Base-by-base conservation (phyloP, 2,113 vertebrate genomes). In the Lota lota region DNA sequence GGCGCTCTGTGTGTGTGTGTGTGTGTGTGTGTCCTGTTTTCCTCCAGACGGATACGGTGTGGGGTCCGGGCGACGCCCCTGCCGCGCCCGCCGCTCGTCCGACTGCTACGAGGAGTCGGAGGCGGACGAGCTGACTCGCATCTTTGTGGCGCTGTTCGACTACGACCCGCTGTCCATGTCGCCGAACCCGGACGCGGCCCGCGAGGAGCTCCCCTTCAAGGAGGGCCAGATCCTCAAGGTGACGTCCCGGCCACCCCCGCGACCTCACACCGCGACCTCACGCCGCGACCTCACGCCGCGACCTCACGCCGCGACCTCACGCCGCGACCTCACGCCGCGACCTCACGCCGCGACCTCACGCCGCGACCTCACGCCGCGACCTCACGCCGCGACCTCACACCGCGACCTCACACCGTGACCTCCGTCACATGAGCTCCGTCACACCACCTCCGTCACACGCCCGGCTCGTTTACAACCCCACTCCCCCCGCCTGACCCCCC, bases 151-250 rank as follows among this genome's bases (percentile, higher is more conserved):
- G 10, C 93, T 99, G 24, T 99, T 99, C 64, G 97, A 98, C 90
- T 99, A 98, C 0, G 96, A 99, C 63, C 97, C 97, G 0, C 88
- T 95, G 79, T 98, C 95, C 1, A 99, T 98, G 97, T 98, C 97
- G 74, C 97, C 97, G 0, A 99, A 99, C 79, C 97, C 97, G 0
- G 97, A 99, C 2, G 97, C 96, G 7, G 95, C 94, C 0, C 95
- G 97, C 20, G 96, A 98, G 75, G 97, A 99, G 85, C 93, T 99
- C 71, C 96, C 97, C 0, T 99, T 99, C 64, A 98, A 97, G 73
- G 97, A 99, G 72, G 97, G 97, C 17, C 97, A 99, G 90, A 93
- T 98, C 80, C 98, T 99, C 76, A 98, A 98, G 96, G 97, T 99
- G 82, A 5, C 14, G 6, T 11, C 40, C 40, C 8, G 40, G 3